Evolutionary conservation across 2,113 vertebrate species (phyloP).

Genomic region (Trichomycterus rosablanca): DNA sequence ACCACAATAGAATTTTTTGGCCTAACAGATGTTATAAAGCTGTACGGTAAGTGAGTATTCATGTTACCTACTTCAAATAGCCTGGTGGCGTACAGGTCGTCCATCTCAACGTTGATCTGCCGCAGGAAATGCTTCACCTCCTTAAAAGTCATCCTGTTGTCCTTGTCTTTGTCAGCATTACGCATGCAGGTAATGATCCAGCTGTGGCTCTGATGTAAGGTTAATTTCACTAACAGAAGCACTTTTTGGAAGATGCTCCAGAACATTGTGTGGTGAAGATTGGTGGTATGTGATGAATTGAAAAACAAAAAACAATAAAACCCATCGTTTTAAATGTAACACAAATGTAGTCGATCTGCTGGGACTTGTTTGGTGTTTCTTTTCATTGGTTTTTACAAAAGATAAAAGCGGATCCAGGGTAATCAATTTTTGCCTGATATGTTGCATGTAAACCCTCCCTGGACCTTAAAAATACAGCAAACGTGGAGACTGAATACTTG

Average conservation of each 20-base stretch:
- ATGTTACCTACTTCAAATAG: conserved; percentile 75
- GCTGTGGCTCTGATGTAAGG: conserved; percentile 76
- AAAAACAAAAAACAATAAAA: too few relatives aligned
- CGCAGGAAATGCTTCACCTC: conserved; percentile 88
- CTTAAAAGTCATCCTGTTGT: conserved; percentile 92
- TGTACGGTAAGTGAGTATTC: not conserved
- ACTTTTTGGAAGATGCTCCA: too few relatives aligned
- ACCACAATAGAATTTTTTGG: not conserved
- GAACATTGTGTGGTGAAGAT: too few relatives aligned
- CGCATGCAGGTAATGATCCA: conserved; percentile 90
- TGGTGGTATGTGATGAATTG: not conserved
- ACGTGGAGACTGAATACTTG: too few relatives aligned
- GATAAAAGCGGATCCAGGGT: too few relatives aligned
- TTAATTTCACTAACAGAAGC: not conserved
- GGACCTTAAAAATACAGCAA: too few relatives aligned
- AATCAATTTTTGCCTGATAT: too few relatives aligned
- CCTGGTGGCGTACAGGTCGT: conserved; percentile 77
- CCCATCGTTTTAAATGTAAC: too few relatives aligned
- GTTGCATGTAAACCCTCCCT: too few relatives aligned
- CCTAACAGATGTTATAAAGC: not conserved
- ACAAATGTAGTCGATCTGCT: too few relatives aligned
- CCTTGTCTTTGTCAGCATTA: conserved; percentile 90
- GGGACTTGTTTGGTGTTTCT: too few relatives aligned
- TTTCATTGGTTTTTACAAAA: not conserved
- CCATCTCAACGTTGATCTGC: conserved; percentile 83